Evolutionary conservation across 2,888 invertebrate genomes (phyloP).

Genomic region (Dynastes hyllus): DNA sequence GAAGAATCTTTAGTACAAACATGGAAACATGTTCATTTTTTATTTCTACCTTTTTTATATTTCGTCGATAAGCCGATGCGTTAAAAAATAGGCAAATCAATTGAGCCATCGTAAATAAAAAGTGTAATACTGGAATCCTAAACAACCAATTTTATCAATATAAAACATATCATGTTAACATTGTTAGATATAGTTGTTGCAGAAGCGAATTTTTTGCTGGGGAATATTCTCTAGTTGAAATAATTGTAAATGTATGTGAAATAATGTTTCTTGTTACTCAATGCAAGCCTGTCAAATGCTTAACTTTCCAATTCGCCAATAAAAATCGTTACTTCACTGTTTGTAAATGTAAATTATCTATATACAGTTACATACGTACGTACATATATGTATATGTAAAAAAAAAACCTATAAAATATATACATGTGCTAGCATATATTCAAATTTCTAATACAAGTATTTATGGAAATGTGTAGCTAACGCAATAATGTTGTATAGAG

Average conservation of each 20-base stretch:
- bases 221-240: constrained; percentile 35
- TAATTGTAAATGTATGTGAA: constrained; percentile 49
- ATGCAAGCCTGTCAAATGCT: constrained; percentile 22
- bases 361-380: constrained; percentile 4
- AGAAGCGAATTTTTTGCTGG: constrained; percentile 44
- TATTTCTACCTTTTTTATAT: too few relatives aligned
- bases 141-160: constrained; percentile 59
- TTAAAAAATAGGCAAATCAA: too few relatives aligned
- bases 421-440: constrained; percentile 64
- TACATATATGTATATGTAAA: constrained; percentile 37
- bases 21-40: too few relatives aligned
- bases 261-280: constrained; percentile 40
- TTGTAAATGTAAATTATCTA: constrained; percentile 38
- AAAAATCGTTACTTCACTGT: constrained; percentile 13
- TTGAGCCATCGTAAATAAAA: too few relatives aligned
- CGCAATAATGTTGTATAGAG: constrained; percentile 70
- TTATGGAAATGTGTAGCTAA: constrained; percentile 70
- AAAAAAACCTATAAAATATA: constrained; percentile 47
- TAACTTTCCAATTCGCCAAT: constrained; percentile 8
- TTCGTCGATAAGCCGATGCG: too few relatives aligned
- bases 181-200: constrained; percentile 52
- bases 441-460: constrained; percentile 62
- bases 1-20: too few relatives aligned
- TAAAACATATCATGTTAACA: constrained; percentile 60
- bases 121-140: too few relatives aligned